Percentiles rank a stretch among this genome's conserved stretches.
Conservation (phyloP, 2,113 vertebrate species). For the Anolis sagrei region DNA sequence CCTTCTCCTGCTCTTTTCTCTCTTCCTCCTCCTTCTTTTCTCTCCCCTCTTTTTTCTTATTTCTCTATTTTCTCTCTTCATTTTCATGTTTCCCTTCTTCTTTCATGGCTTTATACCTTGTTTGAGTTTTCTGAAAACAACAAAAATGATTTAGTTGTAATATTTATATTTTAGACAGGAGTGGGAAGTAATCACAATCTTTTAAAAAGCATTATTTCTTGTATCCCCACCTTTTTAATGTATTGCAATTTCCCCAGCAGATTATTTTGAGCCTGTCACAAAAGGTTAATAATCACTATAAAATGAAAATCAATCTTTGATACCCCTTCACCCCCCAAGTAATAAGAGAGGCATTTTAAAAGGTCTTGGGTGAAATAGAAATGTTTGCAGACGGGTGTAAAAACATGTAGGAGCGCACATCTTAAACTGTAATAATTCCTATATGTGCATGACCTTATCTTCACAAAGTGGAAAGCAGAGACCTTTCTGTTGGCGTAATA, state of each 20-base stretch:
- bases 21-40: no score
- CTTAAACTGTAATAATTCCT: constrained; percentile 54
- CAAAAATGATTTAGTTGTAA: not conserved
- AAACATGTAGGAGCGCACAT: constrained; percentile 27
- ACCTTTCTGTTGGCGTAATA: constrained; percentile 47
- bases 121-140: constrained; percentile 7
- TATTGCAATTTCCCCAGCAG: constrained; percentile 64
- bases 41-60: no score
- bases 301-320: constrained; percentile 69
- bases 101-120: not conserved
- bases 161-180: constrained; percentile 2
- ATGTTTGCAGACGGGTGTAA: constrained; percentile 51
- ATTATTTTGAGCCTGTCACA: constrained; percentile 70
- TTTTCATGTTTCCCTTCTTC: not conserved
- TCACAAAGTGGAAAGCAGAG: not conserved
- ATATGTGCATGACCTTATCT: constrained; percentile 57
- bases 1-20: no score
- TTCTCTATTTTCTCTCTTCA: no score
- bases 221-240: constrained; percentile 46
- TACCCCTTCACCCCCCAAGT: constrained; percentile 28
- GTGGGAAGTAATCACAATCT: constrained; percentile 16
- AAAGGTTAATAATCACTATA: constrained; percentile 71
- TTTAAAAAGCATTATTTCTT: not conserved
- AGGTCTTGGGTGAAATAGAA: constrained; percentile 58
- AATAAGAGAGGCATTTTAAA: constrained; percentile 64